These are phyloP conservation scores for Eidolon helvum DNA, from an alignment of 2,113 vertebrate species.

Conservation along the genomic window DNA sequence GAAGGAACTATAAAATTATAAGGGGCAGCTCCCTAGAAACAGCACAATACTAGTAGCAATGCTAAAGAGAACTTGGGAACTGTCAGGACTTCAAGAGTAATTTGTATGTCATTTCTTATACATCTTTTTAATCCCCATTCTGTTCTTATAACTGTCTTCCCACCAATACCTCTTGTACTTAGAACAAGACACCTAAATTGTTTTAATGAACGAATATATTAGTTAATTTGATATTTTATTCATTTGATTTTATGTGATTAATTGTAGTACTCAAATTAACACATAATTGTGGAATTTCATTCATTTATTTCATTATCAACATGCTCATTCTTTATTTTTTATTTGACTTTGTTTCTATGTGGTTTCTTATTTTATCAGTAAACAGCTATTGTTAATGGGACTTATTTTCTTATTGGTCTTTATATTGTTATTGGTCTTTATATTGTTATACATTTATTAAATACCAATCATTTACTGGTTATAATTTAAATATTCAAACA, in stretches of 20 bases:
- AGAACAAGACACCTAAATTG: neutral
- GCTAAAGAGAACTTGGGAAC: slow-evolving; percentile 9
- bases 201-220: neutral
- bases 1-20: slow-evolving; percentile 7
- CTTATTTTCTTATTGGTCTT: neutral
- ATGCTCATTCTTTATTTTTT: neutral
- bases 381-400: neutral
- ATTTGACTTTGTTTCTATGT: neutral
- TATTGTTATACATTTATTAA: neutral
- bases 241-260: neutral
- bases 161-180: neutral
- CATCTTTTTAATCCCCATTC: neutral
- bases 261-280: neutral
- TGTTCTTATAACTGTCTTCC: neutral
- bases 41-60: neutral
- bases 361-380: slow-evolving; percentile 25
- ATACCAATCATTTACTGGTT: neutral
- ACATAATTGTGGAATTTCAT: neutral
- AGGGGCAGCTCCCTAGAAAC: neutral
- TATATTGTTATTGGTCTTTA: neutral
- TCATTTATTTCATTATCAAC: neutral
- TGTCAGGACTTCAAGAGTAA: neutral
- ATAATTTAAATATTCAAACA: neutral
- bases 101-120: neutral
- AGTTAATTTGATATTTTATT: neutral